Base-by-base conservation (phyloP, 2,888 invertebrate genomes). In the Megalurothrips usitatus region DNA sequence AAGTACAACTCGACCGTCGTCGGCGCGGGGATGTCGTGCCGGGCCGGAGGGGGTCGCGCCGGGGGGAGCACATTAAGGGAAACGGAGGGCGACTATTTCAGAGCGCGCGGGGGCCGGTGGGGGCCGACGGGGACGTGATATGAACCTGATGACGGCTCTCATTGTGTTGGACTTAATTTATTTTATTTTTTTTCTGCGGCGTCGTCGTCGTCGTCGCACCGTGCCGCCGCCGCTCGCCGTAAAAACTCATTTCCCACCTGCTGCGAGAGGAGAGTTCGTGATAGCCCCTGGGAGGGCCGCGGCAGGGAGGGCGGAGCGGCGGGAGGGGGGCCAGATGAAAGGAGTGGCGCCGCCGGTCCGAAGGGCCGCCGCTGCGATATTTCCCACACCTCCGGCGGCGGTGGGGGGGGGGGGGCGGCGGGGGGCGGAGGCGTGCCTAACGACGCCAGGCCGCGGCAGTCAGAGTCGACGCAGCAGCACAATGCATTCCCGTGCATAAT, bases 191-290 rank as follows among this genome's bases (percentile, higher is more conserved):
- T 58, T 58, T 58, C 58, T 58, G 58, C 58, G 17, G 58, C 58
- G 58, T n/a, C 52, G 49, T n/a, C 49, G 49, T 14, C 9, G 52
- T 17, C 52, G 58, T n/a, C 10, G 11, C 58, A 17, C 58, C 34
- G 34, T 43, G 34, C 58, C 17, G 52, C 52, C 58, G 26, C 23
- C 26, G 26, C 19, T 58, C 58, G 68, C 68, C 68, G 68, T 75
- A 75, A 75, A 75, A 75, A 75, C 68, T 75, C 68, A 75, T 75
- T 75, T 75, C 68, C 68, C 68, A 75, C 68, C 68, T 75, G 68
- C 68, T 75, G 68, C 23, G 68, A 58, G n/a, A 52, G 52, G 19
- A 12, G 58, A 17, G 58, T 17, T 10, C 17, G 14, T 17, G 58
- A 58, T 17, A 43, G 34, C 6, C 34, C 34, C 34, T 43, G 34